A percentile compares a stretch with the other conserved stretches of the same genome.
These are phyloP conservation scores for Pogoniulus pusillus DNA, from an alignment of 2,797 vertebrate genomes.

Conservation along the genomic window DNA sequence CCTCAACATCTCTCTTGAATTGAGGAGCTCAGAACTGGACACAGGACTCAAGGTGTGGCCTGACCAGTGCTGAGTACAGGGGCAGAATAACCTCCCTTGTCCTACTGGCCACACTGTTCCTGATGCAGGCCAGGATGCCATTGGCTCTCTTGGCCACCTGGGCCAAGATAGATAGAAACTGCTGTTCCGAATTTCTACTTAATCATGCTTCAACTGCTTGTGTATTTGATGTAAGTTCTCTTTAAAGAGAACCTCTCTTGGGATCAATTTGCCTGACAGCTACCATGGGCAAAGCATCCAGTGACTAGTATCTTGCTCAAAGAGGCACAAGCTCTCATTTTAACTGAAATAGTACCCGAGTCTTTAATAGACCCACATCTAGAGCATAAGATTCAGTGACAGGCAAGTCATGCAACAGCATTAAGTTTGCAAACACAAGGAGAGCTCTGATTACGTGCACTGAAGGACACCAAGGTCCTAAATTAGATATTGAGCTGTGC, in stretches of 20 bases:
- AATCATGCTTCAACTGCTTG: conserved; percentile 2
- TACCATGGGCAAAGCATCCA: not conserved
- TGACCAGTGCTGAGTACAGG: too few species aligned
- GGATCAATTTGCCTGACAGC: conserved; percentile 13
- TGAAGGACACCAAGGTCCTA: not conserved
- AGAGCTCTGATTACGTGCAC: not conserved
- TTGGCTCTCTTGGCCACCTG: too few species aligned
- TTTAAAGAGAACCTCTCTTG: not conserved
- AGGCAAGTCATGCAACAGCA: not conserved
- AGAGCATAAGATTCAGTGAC: not conserved
- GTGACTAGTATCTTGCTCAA: not conserved
- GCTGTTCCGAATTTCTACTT: conserved; percentile 5
- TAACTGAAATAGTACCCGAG: not conserved
- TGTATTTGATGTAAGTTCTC: not conserved
- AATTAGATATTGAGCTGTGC: not conserved
- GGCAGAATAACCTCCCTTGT: too few species aligned
- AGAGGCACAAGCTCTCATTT: not conserved
- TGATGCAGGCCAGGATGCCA: too few species aligned
- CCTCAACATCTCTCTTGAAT: too few species aligned
- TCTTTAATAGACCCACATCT: not conserved
- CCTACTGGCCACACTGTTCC: too few species aligned
- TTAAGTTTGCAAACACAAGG: not conserved
- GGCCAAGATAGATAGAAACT: conserved; percentile 5
- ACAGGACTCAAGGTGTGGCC: too few species aligned
- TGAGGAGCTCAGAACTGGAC: too few species aligned